A percentile compares a stretch with the other conserved stretches of the same genome.
phyloP scores from a whole-genome alignment of 2,113 vertebrate species.

The Ictidomys tridecemlineatus region DNA sequence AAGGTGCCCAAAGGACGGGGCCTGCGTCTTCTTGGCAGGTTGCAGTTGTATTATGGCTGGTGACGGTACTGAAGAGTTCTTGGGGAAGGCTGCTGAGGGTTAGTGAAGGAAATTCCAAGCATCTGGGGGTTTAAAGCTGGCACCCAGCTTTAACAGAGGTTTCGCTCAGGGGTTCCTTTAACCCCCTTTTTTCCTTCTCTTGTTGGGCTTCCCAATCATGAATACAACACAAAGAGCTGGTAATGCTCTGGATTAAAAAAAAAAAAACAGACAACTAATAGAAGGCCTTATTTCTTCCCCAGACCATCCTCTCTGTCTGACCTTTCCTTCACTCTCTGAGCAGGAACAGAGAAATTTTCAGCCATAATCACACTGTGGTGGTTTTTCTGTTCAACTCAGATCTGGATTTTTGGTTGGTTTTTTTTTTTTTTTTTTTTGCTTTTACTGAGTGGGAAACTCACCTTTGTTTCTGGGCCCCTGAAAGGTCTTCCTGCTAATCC shows the following conservation, averaged over 20 bases:
- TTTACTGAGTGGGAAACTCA: not conserved
- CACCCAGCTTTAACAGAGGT: too few relatives aligned
- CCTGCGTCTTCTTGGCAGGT: not conserved
- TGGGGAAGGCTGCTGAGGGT: not conserved
- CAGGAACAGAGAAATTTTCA: not conserved
- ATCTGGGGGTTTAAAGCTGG: not conserved
- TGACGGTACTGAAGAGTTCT: not conserved
- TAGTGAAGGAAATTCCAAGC: not conserved
- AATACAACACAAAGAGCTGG: not conserved
- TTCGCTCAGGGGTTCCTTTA: not conserved
- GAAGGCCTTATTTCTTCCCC: not conserved
- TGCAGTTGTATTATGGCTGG: not conserved
- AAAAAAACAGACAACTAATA: not conserved
- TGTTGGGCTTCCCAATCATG: not conserved
- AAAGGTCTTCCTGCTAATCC: not conserved
- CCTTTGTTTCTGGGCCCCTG: not conserved
- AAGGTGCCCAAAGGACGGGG: too few relatives aligned
- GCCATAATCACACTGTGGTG: fast-evolving
- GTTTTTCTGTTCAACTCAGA: not conserved
- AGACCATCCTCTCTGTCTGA: not conserved
- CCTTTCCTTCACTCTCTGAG: not conserved
- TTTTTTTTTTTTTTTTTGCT: not conserved
- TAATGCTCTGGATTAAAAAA: not conserved
- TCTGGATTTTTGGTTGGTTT: not conserved
- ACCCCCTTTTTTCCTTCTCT: not conserved